phyloP scores from a whole-genome alignment of 2,113 vertebrate genomes.

The Albula glossodonta region DNA sequence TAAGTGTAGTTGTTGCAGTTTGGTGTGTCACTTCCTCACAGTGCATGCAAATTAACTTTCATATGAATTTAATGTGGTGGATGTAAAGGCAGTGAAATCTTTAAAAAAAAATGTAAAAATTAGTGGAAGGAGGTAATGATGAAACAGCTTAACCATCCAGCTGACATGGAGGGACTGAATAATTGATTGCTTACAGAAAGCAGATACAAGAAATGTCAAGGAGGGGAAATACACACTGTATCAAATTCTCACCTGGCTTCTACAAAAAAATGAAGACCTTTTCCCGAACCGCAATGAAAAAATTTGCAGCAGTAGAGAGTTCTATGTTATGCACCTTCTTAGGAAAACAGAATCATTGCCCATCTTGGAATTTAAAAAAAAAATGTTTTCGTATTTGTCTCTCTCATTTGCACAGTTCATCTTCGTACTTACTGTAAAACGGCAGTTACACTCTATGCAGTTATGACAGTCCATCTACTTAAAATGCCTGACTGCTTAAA shows the following conservation, averaged over 20 bases:
- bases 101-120: neutral
- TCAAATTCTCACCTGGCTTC: neutral
- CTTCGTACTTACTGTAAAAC: too few relatives aligned
- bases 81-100: neutral
- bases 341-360: neutral
- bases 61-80: too few relatives aligned
- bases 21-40: neutral
- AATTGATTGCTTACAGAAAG: slow-evolving; percentile 19
- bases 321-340: neutral
- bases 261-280: slow-evolving; percentile 1
- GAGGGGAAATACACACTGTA: neutral
- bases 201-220: neutral
- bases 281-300: neutral
- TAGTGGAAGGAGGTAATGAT: neutral
- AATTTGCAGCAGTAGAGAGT: neutral
- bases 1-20: neutral
- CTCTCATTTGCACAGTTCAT: too few relatives aligned
- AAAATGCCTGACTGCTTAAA: too few relatives aligned
- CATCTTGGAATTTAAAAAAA: neutral
- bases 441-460: too few relatives aligned
- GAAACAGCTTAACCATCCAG: neutral
- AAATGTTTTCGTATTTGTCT: too few relatives aligned
- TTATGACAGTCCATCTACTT: too few relatives aligned
- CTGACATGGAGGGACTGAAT: slow-evolving; percentile 12
- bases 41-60: too few relatives aligned